A percentile compares a stretch with the other conserved stretches of the same genome.
phyloP scores from a whole-genome alignment of 2,113 vertebrate species.

The Anser brachyrhynchus region DNA sequence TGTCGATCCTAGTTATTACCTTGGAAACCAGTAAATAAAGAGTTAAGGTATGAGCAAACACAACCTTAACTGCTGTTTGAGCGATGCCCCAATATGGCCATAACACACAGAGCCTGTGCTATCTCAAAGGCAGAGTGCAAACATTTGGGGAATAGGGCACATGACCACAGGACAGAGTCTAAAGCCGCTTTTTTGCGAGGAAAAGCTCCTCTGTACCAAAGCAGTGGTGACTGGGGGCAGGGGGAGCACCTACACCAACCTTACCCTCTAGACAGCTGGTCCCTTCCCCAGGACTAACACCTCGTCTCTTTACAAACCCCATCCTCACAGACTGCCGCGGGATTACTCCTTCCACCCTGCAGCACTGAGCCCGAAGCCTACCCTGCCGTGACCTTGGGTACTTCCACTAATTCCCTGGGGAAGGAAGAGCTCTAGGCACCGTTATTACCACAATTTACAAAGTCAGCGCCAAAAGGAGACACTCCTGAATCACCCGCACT shows the following conservation, averaged over 20 bases:
- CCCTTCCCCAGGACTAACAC: neutral
- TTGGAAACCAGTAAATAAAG: slow-evolving; percentile 45
- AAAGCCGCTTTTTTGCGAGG: neutral
- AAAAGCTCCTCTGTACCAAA: neutral
- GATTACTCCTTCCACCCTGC: neutral
- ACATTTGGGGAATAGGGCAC: slow-evolving; percentile 39
- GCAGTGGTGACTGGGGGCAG: rapidly evolving
- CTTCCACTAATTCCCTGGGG: neutral
- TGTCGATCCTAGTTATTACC: neutral
- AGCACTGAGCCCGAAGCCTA: neutral
- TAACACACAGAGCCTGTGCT: slow-evolving; percentile 48
- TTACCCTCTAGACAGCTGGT: neutral
- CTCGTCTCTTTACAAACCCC: neutral
- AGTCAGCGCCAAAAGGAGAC: neutral
- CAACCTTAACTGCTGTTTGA: slow-evolving; percentile 48
- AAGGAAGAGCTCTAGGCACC: neutral
- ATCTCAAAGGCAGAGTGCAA: slow-evolving; percentile 61
- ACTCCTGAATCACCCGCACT: neutral
- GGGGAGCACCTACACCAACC: neutral
- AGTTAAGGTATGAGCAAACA: slow-evolving; percentile 63
- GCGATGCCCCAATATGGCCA: slow-evolving; percentile 63
- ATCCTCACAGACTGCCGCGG: rapidly evolving
- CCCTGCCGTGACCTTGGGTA: neutral
- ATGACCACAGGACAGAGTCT: slow-evolving; percentile 4
- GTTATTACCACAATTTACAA: neutral